phyloP scores from a whole-genome alignment of 1,140 invertebrate species.

The Gonatopus flavifemur region DNA sequence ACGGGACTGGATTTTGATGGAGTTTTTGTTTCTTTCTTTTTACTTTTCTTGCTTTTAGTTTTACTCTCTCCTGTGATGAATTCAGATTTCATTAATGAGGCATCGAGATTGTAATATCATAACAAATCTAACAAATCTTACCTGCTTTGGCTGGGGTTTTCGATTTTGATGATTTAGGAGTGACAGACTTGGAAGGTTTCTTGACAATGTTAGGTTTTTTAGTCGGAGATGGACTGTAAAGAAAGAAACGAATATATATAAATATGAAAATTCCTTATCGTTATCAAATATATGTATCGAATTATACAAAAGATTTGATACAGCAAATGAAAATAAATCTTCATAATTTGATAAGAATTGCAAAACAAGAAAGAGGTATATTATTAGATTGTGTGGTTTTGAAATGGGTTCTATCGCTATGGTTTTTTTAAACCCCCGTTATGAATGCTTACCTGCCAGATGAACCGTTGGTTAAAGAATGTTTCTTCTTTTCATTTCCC shows the following conservation, averaged over 20 bases:
- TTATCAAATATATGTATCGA: no score
- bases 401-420: neutral
- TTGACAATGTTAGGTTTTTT: no score
- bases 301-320: no score
- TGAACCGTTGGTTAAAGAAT: neutral
- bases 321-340: neutral
- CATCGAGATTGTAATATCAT: no score
- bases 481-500: conserved; percentile 23
- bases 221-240: no score
- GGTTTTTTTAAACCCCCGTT: neutral
- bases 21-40: conserved; percentile 13
- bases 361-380: neutral
- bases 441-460: conserved; percentile 12
- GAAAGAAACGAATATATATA: no score
- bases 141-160: conserved; percentile 14
- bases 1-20: neutral
- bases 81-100: conserved; percentile 7
- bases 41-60: conserved; percentile 8
- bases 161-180: conserved; percentile 4
- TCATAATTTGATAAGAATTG: conserved; percentile 8
- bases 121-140: neutral
- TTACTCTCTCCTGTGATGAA: conserved; percentile 7
- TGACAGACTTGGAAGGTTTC: no score
- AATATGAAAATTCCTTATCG: no score
- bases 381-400: neutral